A percentile compares a stretch with the other conserved stretches of the same genome.
Conservation (phyloP, 2,888 invertebrate genomes). For the Galerucella pusilla region DNA sequence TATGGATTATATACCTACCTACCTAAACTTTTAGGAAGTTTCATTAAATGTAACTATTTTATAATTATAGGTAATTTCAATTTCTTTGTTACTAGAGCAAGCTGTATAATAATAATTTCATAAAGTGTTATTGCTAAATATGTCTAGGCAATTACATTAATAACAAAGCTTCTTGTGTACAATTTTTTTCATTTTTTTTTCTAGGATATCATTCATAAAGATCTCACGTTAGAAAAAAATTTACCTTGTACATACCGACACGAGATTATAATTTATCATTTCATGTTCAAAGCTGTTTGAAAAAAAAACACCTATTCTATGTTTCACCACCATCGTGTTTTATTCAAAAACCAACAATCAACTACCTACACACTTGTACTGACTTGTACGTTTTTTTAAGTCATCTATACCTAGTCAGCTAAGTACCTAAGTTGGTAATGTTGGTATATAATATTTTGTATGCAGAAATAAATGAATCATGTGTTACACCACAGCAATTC, state of each 20-base stretch:
- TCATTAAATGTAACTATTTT: not conserved
- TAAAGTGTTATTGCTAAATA: not conserved
- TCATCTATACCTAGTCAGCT: too few species aligned
- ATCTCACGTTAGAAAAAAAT: not conserved
- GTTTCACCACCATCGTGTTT: not conserved
- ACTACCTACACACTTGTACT: too few species aligned
- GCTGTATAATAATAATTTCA: not conserved
- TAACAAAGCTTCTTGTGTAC: not conserved
- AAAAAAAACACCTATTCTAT: not conserved
- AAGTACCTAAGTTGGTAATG: too few species aligned
- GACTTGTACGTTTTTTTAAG: too few species aligned
- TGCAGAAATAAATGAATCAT: too few species aligned
- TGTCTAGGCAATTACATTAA: slow-evolving; percentile 9
- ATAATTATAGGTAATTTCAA: not conserved
- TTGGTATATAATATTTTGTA: too few species aligned
- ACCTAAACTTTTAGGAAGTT: not conserved
- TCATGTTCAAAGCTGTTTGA: not conserved
- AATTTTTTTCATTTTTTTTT: not conserved
- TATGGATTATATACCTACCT: not conserved
- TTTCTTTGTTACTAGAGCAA: not conserved
- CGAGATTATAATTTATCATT: slow-evolving; percentile 6
- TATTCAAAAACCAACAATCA: too few species aligned
- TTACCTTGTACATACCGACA: slow-evolving; percentile 7
- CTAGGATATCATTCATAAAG: slow-evolving; percentile 11
- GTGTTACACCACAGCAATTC: too few species aligned